phyloP scores from a whole-genome alignment of 2,797 vertebrate genomes.

The Gymnothorax reevesii region DNA sequence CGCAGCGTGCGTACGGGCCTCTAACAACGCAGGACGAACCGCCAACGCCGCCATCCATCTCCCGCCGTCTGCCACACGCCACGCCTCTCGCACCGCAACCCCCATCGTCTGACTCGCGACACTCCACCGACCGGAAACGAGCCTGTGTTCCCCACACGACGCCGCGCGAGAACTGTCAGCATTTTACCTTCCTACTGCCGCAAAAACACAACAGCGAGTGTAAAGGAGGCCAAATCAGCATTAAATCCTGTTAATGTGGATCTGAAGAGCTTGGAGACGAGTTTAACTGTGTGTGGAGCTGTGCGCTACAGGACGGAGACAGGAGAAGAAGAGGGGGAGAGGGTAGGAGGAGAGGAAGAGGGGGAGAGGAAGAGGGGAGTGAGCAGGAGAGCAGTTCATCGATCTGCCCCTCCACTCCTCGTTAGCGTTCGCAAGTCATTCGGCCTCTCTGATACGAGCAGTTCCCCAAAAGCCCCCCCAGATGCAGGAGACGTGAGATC shows the following conservation, averaged over 20 bases:
- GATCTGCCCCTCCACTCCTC: slow-evolving; percentile 54
- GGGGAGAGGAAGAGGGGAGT: not conserved
- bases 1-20: slow-evolving; percentile 53
- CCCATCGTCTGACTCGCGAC: slow-evolving; percentile 12
- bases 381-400: slow-evolving; percentile 38
- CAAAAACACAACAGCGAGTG: not conserved
- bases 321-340: slow-evolving; percentile 1
- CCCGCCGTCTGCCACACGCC: slow-evolving; percentile 29
- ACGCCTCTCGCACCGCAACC: slow-evolving; percentile 24
- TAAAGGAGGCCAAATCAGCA: slow-evolving; percentile 24
- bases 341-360: not conserved
- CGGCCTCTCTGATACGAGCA: not conserved
- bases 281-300: not conserved
- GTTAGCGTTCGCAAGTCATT: slow-evolving; percentile 48
- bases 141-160: not conserved
- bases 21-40: slow-evolving; percentile 46
- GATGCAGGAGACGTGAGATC: not conserved
- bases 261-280: not conserved
- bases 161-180: not conserved
- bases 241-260: slow-evolving; percentile 29
- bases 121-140: slow-evolving; percentile 25
- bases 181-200: not conserved
- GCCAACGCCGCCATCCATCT: slow-evolving; percentile 37
- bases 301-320: not conserved
- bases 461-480: not conserved